phyloP scores from a whole-genome alignment of 2,888 invertebrate species.

The Agrotis segetum region DNA sequence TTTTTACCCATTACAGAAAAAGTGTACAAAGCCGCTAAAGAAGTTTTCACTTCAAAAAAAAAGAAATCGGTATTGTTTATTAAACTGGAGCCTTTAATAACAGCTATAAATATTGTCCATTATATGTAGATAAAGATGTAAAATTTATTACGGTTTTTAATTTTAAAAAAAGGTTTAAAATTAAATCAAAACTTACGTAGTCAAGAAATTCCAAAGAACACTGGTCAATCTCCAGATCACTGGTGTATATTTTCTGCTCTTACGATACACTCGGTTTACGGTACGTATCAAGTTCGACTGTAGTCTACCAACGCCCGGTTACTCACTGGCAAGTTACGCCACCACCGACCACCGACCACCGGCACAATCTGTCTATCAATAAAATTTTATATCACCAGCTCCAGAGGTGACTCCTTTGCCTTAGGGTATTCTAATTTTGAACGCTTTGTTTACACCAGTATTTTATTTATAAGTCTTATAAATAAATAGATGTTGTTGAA shows the following conservation, averaged over 20 bases:
- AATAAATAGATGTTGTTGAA: not conserved
- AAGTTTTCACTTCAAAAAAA: too few species aligned
- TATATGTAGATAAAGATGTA: too few species aligned
- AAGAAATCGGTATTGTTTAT: too few species aligned
- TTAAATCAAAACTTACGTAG: slow-evolving; percentile 32
- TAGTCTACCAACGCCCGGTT: slow-evolving; percentile 5
- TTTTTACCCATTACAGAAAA: too few species aligned
- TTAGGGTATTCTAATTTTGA: not conserved
- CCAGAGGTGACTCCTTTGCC: not conserved
- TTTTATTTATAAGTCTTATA: not conserved
- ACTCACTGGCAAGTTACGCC: slow-evolving; percentile 6
- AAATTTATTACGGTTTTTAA: too few species aligned
- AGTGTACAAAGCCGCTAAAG: too few species aligned
- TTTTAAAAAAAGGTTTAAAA: not conserved
- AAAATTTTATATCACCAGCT: not conserved
- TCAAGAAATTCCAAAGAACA: slow-evolving; percentile 21
- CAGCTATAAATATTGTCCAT: too few species aligned
- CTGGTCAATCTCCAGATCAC: not conserved
- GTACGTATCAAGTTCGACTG: slow-evolving; percentile 15
- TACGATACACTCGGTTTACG: not conserved
- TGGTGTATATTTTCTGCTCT: not conserved
- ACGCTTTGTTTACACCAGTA: not conserved
- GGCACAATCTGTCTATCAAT: not conserved
- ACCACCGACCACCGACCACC: not conserved
- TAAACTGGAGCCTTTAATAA: too few species aligned